Conservation (phyloP, 2,113 vertebrate genomes). For the Thryonomys swinderianus region DNA sequence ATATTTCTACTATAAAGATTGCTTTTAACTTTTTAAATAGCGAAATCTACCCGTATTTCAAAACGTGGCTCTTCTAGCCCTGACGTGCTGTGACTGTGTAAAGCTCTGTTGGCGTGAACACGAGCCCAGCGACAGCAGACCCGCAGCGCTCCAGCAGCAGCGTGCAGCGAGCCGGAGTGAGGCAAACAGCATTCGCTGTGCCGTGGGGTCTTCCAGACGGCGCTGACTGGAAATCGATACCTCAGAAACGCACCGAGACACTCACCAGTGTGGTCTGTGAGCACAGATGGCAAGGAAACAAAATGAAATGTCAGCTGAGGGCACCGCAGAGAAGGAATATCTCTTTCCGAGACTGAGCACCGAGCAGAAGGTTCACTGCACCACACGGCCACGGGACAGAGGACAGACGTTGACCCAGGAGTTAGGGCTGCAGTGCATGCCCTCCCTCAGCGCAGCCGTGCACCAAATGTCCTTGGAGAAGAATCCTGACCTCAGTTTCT, state of each 20-base stretch:
- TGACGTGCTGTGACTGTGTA: background rate
- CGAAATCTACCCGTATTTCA: background rate
- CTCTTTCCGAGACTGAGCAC: background rate
- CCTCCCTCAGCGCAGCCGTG: background rate
- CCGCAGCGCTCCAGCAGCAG: background rate
- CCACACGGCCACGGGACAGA: background rate
- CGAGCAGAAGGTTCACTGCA: background rate
- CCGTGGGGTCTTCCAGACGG: background rate
- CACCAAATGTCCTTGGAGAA: background rate
- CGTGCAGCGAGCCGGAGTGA: accelerated
- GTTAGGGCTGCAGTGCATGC: background rate
- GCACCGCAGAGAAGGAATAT: background rate
- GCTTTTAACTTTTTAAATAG: background rate
- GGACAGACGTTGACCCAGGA: background rate
- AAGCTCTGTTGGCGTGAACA: background rate
- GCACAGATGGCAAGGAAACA: background rate
- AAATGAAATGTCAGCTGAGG: constrained; percentile 42
- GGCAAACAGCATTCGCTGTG: background rate
- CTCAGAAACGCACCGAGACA: constrained; percentile 13
- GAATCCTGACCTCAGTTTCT: background rate
- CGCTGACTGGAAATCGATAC: constrained; percentile 51
- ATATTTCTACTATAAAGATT: constrained; percentile 1
- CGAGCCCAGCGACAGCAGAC: background rate
- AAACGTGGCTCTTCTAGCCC: background rate
- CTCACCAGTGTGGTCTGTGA: background rate